Evolutionary conservation across 2,797 vertebrate species (phyloP), one percentile per base, ranked within the genome.

Genomic region (Hybognathus amarus): DNA sequence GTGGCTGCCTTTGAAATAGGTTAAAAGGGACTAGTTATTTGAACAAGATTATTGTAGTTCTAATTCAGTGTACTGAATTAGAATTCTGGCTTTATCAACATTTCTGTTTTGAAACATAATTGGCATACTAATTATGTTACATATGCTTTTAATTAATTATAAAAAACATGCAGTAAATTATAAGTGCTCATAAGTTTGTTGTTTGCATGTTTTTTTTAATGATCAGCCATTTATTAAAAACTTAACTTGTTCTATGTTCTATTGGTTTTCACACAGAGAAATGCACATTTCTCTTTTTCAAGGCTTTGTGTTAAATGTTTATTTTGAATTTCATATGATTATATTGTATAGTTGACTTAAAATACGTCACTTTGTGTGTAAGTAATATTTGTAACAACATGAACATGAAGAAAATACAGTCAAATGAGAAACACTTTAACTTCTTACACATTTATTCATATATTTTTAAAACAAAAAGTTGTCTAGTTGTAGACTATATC

Each of bases 1-100:
- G 12, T 30, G 45, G 11, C 12, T 54, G 61, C 24, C 61, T 24
- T 77, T 77, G 36, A 77, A 68, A 64, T 66, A 66, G 52, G 71
- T 54, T 52, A 73, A 64, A 81, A 74, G 63, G 18, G 11, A 27
- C 22, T 63, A 24, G 30, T 61, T 38, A n/a, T 66, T 74, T 74
- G 70, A 74, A 82, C 70, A 74, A 15, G 27, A 24, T 78, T 36
- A 38, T 76, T 61, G 7, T 59, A 56, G 17, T 33, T 71, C 10
- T 11, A 47, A 50, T 10, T 27, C 17, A 45, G 9, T 50, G 17
- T n/a, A n/a, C n/a, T n/a, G n/a, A n/a, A n/a, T n/a, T n/a, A n/a
- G n/a, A n/a, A 52, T 20, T 52, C 6, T 52, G 50, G 18, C 50
- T 52, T 52, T 52, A 20, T 20, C 17, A 6, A 20, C 18, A 52